A percentile compares a stretch with the other conserved stretches of the same genome.
Conservation (phyloP, 2,797 vertebrate species). For the Pitangus sulphuratus region DNA sequence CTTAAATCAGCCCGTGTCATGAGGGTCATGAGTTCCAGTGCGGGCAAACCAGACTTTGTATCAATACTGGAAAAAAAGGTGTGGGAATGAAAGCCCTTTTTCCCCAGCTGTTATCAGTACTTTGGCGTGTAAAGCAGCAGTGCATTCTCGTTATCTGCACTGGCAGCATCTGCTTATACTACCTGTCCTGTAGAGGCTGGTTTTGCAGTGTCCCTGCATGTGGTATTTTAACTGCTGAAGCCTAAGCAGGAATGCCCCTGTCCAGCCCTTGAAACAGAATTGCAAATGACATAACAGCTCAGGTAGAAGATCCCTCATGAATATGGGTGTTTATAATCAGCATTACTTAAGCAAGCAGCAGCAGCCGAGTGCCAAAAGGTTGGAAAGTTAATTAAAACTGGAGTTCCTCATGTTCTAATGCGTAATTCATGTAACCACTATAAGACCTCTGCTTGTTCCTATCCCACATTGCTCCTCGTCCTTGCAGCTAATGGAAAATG, state of each 20-base stretch:
- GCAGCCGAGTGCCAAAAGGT: background rate
- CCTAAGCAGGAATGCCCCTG: background rate
- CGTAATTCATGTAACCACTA: accelerated
- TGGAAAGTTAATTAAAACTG: background rate
- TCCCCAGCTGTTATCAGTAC: background rate
- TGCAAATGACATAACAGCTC: background rate
- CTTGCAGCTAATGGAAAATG: background rate
- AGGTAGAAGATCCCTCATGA: background rate
- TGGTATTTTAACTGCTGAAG: background rate
- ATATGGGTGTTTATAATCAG: background rate
- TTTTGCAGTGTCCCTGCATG: accelerated
- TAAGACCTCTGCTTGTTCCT: background rate
- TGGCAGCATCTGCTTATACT: background rate
- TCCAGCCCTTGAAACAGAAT: background rate
- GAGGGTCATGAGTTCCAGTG: background rate
- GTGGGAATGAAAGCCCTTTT: background rate
- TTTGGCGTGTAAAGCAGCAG: background rate
- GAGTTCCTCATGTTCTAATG: background rate
- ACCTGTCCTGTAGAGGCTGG: background rate
- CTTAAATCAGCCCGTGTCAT: background rate
- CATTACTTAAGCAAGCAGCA: background rate
- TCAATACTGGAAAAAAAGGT: background rate
- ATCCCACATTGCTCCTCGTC: accelerated
- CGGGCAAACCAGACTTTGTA: background rate
- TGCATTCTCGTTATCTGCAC: background rate